These are phyloP conservation scores for Microcebus griseorufus DNA, from an alignment of 2,113 vertebrate species.

Conservation along the genomic window DNA sequence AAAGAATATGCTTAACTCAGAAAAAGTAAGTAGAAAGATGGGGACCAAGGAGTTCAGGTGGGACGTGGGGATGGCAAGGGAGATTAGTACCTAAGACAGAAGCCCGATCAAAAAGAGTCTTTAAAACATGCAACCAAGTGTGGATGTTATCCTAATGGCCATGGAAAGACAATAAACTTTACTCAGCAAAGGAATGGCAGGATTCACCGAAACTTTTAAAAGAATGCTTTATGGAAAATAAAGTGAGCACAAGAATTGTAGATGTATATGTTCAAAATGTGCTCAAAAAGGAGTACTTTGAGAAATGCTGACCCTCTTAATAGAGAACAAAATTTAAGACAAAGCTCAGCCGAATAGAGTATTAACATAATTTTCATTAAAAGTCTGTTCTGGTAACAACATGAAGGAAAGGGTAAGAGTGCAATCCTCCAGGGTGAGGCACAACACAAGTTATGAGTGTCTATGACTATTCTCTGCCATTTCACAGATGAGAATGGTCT, in stretches of 20 bases:
- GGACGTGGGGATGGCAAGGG: fast-evolving
- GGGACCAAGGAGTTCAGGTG: background rate
- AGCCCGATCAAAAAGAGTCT: background rate
- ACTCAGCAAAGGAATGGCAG: background rate
- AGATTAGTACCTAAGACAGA: background rate
- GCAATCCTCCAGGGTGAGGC: background rate
- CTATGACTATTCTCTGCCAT: background rate
- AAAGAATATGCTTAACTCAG: background rate
- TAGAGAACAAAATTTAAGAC: background rate
- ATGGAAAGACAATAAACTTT: background rate
- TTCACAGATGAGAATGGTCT: background rate
- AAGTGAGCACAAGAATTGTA: background rate
- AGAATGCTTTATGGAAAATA: background rate
- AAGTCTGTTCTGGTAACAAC: background rate
- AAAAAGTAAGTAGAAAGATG: background rate
- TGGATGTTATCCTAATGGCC: background rate
- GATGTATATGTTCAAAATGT: background rate
- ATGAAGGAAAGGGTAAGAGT: background rate
- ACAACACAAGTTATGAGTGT: background rate
- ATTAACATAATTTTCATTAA: background rate
- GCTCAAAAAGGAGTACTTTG: background rate
- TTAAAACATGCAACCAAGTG: background rate
- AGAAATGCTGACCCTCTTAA: background rate
- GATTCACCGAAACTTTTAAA: background rate
- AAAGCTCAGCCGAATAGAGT: background rate